Percentiles rank a stretch among this genome's conserved stretches.
These are phyloP conservation scores for Myotis davidii DNA, from an alignment of 2,113 vertebrate species.

Conservation along the genomic window DNA sequence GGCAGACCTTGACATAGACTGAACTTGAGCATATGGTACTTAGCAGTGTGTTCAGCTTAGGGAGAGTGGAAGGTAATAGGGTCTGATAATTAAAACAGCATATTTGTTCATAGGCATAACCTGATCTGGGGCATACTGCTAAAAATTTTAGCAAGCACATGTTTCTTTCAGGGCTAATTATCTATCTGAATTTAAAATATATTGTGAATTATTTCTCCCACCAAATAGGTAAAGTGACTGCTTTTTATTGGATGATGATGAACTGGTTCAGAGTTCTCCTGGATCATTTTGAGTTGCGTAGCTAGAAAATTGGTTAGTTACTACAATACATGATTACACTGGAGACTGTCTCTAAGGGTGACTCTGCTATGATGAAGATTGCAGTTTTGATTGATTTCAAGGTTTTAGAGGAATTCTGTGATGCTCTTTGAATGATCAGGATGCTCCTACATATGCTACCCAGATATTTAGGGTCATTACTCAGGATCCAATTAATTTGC, in stretches of 20 bases:
- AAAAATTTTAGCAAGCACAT: constrained; percentile 55
- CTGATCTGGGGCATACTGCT: constrained; percentile 48
- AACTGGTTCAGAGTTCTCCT: not conserved
- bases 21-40: constrained; percentile 54
- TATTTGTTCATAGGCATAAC: constrained; percentile 69
- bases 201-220: constrained; percentile 70
- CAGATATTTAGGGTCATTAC: not conserved
- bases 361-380: not conserved
- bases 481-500: not conserved
- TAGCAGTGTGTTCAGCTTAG: constrained; percentile 43
- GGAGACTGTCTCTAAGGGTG: not conserved
- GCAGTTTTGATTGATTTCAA: not conserved
- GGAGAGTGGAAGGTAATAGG: constrained; percentile 72
- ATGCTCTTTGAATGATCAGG: not conserved
- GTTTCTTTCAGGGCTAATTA: constrained; percentile 67
- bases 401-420: not conserved
- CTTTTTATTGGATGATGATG: not conserved
- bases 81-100: constrained; percentile 68
- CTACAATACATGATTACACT: not conserved
- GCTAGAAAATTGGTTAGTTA: not conserved
- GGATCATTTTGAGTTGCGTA: not conserved
- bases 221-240: constrained; percentile 48
- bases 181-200: constrained; percentile 52
- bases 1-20: constrained; percentile 68
- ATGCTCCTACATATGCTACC: not conserved